Base-by-base conservation (phyloP, 2,797 vertebrate genomes). In the Acanthurus tractus region DNA sequence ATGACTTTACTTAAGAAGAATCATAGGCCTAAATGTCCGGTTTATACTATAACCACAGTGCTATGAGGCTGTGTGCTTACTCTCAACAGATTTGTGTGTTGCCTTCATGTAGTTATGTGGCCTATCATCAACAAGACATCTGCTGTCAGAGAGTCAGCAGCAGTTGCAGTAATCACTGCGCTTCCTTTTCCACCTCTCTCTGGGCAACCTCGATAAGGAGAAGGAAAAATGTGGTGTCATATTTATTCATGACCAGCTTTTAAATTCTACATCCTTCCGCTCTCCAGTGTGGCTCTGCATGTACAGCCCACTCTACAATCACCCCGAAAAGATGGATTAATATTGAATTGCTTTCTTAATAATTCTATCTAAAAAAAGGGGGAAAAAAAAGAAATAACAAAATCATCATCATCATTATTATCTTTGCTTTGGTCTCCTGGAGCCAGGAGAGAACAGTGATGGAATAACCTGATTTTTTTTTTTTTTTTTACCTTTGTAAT, bases 171-270 rank as follows among this genome's bases (percentile, higher is more conserved):
- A 93, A 93, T 95, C 93, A 90, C 86, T 48, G 86, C n/a, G 75
- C 77, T 88, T 90, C 85, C 89, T 88, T 86, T 88, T 70, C 80
- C 88, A 83, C 87, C 89, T 81, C 89, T 93, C 89, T 85, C 90
- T 93, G 91, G 84, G 87, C 89, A 86, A 90, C 90, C 87, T 89
- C 57, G 94, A 95, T 93, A 93, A 95, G 93, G 76, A 91, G 88
- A 83, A 86, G 87, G 81, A 88, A 82, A 88, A 91, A 91, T 82
- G 87, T 76, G 68, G 80, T 90, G 93, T 94, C 91, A 94, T 93
- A 94, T 95, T 94, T 95, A 93, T 94, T 96, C 93, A 95, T 94
- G 88, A 91, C 88, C 82, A 85, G 87, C 83, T 91, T 91, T 87
- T 89, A 86, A 72, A 79, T 89, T 87, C 82, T 58, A 77, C 73